Evolutionary conservation across 2,113 vertebrate genomes (phyloP).

Genomic region (Chamaea fasciata): DNA sequence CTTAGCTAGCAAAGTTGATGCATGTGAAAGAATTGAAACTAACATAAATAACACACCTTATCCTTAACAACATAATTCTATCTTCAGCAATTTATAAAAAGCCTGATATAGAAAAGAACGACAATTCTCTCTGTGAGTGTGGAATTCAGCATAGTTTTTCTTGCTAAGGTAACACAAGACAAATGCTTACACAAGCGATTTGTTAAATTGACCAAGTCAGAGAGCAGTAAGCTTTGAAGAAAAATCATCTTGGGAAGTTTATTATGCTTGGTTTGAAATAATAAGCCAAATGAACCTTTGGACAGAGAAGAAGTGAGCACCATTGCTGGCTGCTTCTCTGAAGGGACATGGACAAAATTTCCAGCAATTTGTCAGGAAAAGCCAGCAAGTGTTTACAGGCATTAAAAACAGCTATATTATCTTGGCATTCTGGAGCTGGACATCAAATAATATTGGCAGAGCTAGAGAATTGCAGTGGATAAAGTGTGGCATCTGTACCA

Average conservation of each 20-base stretch:
- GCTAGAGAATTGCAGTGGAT: neutral
- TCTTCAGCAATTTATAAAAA: neutral
- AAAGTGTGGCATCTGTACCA: neutral
- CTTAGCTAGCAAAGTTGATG: neutral
- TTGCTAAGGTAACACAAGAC: neutral
- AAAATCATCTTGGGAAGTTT: neutral
- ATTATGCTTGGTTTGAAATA: neutral
- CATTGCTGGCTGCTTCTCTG: neutral
- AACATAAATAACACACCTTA: neutral
- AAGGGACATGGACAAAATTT: neutral
- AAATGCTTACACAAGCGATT: neutral
- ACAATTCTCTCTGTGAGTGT: neutral
- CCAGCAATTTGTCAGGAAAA: slow-evolving; percentile 13
- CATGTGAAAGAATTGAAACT: neutral
- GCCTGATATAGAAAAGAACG: neutral
- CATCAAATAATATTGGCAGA: neutral
- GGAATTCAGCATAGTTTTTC: neutral
- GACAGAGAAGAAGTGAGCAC: neutral
- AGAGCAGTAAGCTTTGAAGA: neutral
- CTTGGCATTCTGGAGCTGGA: neutral
- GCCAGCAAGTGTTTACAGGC: neutral
- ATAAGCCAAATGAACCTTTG: neutral
- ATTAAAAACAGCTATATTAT: neutral
- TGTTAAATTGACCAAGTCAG: slow-evolving; percentile 9
- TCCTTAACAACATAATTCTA: neutral